Base-by-base conservation (phyloP, 2,113 vertebrate species). In the Tetrao urogallus region DNA sequence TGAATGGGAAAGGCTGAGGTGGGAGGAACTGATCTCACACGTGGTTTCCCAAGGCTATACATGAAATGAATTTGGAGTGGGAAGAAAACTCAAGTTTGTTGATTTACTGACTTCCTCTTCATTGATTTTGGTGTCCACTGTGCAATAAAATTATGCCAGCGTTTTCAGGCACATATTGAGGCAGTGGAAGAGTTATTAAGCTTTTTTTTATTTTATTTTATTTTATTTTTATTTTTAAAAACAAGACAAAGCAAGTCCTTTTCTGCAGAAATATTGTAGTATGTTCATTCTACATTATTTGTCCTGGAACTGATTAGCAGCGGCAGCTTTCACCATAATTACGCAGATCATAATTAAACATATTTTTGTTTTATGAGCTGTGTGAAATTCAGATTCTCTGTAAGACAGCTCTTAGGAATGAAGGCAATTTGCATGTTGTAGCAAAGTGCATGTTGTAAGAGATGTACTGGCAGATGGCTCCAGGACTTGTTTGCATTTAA, bases 291-390 rank as follows among this genome's bases (percentile, higher is more conserved):
- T 82, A 47, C 52, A 75, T 90, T 93, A 93, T 95, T 86, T 82
- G 58, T 81, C 81, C 70, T 91, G 78, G 89, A 92, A 95, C 50
- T 94, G 90, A 94, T 93, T 93, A 94, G 81, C 40, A 89, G 76
- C 0, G 0, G 66, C 76, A 93, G 86, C 57, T 93, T 93, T 90
- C 89, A 80, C 60, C 54, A 1, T 94, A 82, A 93, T 93, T 87
- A 88, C 73, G 43, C 61, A 92, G 86, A 87, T 97, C 88, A 82
- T 87, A 94, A 95, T 95, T 89, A 94, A 94, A 89, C 81, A 45
- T 76, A 80, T 84, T 94, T 96, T 94, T 84, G 71, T 92, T 91
- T 93, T 79, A 79, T 67, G 82, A 90, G 48, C 87, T 91, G 70
- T 93, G 73, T 77, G 69, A 92, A 86, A 93, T 88, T 71, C 85